Percentiles rank a stretch among this genome's conserved stretches.
Evolutionary conservation across 2,113 vertebrate genomes (phyloP).

Genomic region (Accipiter cooperii): DNA sequence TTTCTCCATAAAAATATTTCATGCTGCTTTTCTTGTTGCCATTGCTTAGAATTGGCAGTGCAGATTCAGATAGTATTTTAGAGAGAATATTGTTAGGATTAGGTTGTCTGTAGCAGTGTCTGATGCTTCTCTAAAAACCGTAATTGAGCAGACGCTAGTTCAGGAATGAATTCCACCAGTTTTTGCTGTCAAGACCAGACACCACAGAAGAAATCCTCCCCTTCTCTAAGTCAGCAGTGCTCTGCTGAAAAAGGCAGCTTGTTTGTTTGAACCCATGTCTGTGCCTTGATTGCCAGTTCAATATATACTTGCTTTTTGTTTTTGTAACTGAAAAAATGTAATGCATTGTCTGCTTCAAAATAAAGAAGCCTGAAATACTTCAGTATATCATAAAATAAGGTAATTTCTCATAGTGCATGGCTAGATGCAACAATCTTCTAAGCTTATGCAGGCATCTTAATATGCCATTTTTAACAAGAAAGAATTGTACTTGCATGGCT

Average conservation of each 20-base stretch:
- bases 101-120: not conserved
- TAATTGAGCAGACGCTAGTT: not conserved
- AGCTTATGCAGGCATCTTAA: not conserved
- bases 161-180: not conserved
- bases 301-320: not conserved
- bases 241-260: not conserved
- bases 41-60: not conserved
- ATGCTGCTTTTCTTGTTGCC: not conserved
- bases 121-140: rapidly evolving
- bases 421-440: not conserved
- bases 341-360: not conserved
- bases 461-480: not conserved
- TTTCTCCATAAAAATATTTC: not conserved
- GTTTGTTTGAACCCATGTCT: rapidly evolving
- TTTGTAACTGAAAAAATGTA: not conserved
- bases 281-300: not conserved
- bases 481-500: rapidly evolving
- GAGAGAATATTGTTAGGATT: not conserved
- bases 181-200: not conserved
- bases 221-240: not conserved
- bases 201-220: not conserved
- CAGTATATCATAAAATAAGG: too few species aligned
- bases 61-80: not conserved
- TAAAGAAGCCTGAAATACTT: not conserved
- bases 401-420: rapidly evolving